These are phyloP conservation scores for Tillus elongatus DNA, from an alignment of 2,888 invertebrate species.

Conservation along the genomic window DNA sequence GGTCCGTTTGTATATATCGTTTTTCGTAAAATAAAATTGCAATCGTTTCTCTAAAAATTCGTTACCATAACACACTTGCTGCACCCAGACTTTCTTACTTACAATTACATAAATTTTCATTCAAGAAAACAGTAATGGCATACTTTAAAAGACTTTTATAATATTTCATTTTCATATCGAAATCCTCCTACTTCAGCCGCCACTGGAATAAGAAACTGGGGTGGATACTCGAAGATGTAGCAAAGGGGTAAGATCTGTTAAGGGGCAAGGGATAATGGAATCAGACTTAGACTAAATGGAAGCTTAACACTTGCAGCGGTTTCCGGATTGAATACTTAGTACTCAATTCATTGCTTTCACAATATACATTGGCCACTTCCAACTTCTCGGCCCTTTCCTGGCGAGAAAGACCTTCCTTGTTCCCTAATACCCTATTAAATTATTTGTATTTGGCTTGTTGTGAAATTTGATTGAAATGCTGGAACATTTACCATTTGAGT, in stretches of 20 bases:
- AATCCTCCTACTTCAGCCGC: too few species aligned
- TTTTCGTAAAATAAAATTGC: too few species aligned
- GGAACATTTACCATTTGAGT: too few species aligned
- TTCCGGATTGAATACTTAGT: constrained; percentile 42
- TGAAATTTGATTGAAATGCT: constrained; percentile 24
- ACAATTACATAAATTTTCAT: too few species aligned
- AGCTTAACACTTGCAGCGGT: constrained; percentile 43
- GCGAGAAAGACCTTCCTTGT: constrained; percentile 22
- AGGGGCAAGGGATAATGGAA: constrained; percentile 42
- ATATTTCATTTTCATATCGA: neutral
- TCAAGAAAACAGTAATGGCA: too few species aligned
- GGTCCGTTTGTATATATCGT: too few species aligned
- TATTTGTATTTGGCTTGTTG: constrained; percentile 36
- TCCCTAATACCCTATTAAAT: constrained; percentile 38
- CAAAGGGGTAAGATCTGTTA: constrained; percentile 39
- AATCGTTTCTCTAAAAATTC: too few species aligned
- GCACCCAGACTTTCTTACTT: too few species aligned
- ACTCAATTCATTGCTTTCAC: constrained; percentile 40
- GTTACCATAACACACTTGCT: too few species aligned
- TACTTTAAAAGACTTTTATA: constrained; percentile 4
- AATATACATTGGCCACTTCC: constrained; percentile 36
- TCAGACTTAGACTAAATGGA: constrained; percentile 44
- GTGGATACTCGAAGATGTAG: constrained; percentile 22
- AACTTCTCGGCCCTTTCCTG: constrained; percentile 24
- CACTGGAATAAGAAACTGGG: constrained; percentile 4